Conservation (phyloP, 23 tunicate species). For the Trididemnum miniatum region DNA sequence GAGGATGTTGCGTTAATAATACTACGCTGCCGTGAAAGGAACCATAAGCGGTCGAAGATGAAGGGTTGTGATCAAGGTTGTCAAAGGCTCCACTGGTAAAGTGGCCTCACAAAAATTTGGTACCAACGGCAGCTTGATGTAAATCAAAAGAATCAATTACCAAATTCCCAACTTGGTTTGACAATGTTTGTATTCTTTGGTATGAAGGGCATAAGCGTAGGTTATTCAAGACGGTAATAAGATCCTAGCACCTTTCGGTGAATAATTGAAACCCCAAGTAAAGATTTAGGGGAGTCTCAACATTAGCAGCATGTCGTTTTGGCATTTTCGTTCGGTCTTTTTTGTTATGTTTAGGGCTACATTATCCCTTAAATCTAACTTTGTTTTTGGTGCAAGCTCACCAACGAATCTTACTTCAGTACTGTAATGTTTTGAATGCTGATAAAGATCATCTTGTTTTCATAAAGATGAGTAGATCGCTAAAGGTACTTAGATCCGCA, state of each 20-base stretch:
- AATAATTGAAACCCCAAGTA: conserved; percentile 3
- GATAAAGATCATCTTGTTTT: not conserved
- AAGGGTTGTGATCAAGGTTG: not conserved
- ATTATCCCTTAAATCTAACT: not conserved
- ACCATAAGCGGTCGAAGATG: not conserved
- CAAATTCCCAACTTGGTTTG: conserved; percentile 5
- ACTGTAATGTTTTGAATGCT: no score
- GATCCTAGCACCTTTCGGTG: conserved; percentile 2
- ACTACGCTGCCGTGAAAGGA: not conserved
- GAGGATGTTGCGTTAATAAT: not conserved
- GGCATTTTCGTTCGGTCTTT: not conserved
- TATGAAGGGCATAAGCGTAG: conserved; percentile 5
- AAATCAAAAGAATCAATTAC: not conserved
- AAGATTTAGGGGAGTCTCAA: not conserved
- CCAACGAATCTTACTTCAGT: not conserved
- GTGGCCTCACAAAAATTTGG: not conserved
- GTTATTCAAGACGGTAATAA: not conserved
- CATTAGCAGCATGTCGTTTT: not conserved
- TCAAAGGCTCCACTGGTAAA: not conserved
- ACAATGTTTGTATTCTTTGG: not conserved
- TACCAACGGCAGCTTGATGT: conserved; percentile 5
- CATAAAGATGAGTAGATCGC: not conserved
- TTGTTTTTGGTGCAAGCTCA: not conserved
- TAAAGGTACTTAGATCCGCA: not conserved
- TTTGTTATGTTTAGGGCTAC: not conserved